Conservation (phyloP, 2,888 invertebrate genomes). For the Beris chalybata region DNA sequence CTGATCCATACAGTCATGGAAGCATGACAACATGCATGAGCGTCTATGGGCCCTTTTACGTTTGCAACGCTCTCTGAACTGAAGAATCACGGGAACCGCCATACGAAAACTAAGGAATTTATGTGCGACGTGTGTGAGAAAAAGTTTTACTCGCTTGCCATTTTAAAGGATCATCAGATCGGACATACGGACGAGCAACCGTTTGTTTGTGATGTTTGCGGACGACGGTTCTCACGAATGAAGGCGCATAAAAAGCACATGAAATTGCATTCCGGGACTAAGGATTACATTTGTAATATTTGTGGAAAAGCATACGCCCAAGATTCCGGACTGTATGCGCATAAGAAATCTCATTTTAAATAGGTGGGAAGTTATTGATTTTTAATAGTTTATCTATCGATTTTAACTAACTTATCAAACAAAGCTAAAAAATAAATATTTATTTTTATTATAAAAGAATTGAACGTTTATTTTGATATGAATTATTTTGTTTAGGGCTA, state of each 20-base stretch:
- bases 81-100: conserved; percentile 20
- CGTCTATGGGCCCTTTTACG: too few species aligned
- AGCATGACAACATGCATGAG: too few species aligned
- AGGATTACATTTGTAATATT: conserved; percentile 41
- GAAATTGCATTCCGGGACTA: conserved; percentile 41
- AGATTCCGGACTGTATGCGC: conserved; percentile 40
- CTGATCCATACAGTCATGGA: too few species aligned
- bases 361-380: too few species aligned
- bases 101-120: conserved; percentile 16
- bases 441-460: too few species aligned
- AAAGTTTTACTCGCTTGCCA: conserved; percentile 23
- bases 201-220: conserved; percentile 35
- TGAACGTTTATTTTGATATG: too few species aligned
- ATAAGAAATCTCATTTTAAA: conserved; percentile 37
- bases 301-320: conserved; percentile 42
- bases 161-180: conserved; percentile 19
- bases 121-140: conserved; percentile 33
- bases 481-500: too few species aligned
- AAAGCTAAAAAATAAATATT: too few species aligned
- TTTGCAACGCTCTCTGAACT: conserved; percentile 22
- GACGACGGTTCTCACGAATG: conserved; percentile 38
- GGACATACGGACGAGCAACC: conserved; percentile 19
- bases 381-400: too few species aligned
- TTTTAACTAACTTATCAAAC: too few species aligned
- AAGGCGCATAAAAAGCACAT: conserved; percentile 41